Evolutionary conservation across 2,888 invertebrate genomes (phyloP).

Genomic region (Parnassius glacialis): DNA sequence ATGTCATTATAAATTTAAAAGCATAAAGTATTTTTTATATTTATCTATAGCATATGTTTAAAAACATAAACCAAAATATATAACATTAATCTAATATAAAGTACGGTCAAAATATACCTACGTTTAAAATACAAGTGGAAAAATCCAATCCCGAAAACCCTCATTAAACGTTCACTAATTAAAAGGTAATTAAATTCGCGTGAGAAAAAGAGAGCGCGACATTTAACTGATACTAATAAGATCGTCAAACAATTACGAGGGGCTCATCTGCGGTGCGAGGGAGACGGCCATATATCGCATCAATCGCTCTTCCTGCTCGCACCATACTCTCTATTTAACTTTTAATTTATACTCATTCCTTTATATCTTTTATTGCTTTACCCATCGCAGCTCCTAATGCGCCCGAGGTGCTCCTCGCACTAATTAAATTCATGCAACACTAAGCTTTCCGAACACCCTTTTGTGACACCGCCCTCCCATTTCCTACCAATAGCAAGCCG

Average conservation of each 20-base stretch:
- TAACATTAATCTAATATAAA: too few species aligned
- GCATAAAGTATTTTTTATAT: too few species aligned
- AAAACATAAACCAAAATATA: too few species aligned
- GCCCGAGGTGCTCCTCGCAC: constrained; percentile 79
- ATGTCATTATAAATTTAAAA: too few species aligned
- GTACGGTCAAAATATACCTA: background rate
- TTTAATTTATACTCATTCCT: constrained; percentile 82
- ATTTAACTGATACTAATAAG: constrained; percentile 82
- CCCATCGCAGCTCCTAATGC: constrained; percentile 81
- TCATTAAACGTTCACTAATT: constrained; percentile 74
- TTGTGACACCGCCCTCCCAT: constrained; percentile 32
- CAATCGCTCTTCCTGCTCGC: constrained; percentile 49
- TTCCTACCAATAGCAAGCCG: constrained; percentile 47
- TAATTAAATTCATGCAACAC: constrained; percentile 81
- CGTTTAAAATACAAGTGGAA: constrained; percentile 21
- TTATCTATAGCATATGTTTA: too few species aligned
- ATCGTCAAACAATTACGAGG: constrained; percentile 80
- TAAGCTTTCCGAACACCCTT: constrained; percentile 64
- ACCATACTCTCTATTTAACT: constrained; percentile 76
- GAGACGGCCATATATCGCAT: constrained; percentile 36
- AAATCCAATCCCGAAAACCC: constrained; percentile 60
- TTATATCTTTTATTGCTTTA: constrained; percentile 82
- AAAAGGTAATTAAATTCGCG: constrained; percentile 79
- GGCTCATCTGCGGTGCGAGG: constrained; percentile 47
- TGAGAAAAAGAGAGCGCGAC: constrained; percentile 77